Percentiles rank a stretch among this genome's conserved stretches.
Evolutionary conservation across 2,888 invertebrate species (phyloP).

Genomic region (Lamproptera curius): DNA sequence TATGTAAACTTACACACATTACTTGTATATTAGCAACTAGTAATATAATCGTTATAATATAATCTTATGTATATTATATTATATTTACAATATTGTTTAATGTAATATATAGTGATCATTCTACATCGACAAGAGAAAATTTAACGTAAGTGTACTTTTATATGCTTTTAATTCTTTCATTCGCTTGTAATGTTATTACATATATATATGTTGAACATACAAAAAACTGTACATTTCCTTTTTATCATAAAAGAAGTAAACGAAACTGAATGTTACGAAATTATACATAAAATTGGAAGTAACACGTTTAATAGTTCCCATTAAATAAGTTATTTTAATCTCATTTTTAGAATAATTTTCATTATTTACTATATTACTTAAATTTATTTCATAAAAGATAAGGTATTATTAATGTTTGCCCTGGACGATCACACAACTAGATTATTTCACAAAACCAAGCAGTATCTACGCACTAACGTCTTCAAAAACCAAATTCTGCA

Average conservation of each 20-base stretch:
- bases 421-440: not conserved
- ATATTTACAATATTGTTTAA: constrained; percentile 62
- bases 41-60: constrained; percentile 53
- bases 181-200: no score
- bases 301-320: no score
- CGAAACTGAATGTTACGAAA: no score
- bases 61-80: constrained; percentile 48
- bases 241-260: no score
- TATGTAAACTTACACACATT: constrained; percentile 42
- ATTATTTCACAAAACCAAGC: not conserved
- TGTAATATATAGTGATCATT: no score
- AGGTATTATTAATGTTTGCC: not conserved
- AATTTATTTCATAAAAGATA: not conserved
- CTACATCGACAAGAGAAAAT: no score
- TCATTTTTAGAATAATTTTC: constrained; percentile 11
- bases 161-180: no score
- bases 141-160: no score
- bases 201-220: no score
- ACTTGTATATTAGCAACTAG: constrained; percentile 48
- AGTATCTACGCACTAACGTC: not conserved
- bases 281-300: no score
- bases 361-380: constrained; percentile 1
- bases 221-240: no score
- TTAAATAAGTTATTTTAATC: no score
- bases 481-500: not conserved